A percentile compares a stretch with the other conserved stretches of the same genome.
Conservation (phyloP, 1,140 invertebrate species). For the Eueides isabella region DNA sequence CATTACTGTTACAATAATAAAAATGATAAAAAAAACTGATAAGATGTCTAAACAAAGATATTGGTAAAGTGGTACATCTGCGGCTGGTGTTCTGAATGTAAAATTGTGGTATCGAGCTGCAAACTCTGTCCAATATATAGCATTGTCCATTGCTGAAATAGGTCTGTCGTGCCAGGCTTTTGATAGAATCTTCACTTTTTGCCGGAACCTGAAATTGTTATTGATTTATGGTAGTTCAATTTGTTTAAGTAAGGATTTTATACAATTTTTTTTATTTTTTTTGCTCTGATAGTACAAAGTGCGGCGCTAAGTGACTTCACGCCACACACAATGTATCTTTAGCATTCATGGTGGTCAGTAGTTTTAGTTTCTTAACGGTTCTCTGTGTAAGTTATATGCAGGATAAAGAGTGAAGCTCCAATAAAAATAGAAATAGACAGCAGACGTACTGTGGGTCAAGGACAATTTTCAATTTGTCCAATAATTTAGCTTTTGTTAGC, state of each 20-base stretch:
- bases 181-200: constrained; percentile 79
- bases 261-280: too few species aligned
- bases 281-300: too few species aligned
- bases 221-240: too few species aligned
- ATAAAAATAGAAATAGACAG: too few species aligned
- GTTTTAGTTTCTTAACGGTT: too few species aligned
- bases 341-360: too few species aligned
- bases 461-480: constrained; percentile 80
- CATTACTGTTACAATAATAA: not conserved
- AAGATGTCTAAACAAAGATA: constrained; percentile 55
- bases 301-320: too few species aligned
- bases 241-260: too few species aligned
- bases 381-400: too few species aligned
- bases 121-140: constrained; percentile 83
- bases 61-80: constrained; percentile 56
- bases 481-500: constrained; percentile 83
- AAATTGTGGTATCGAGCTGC: constrained; percentile 76
- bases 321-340: too few species aligned
- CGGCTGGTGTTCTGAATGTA: constrained; percentile 61
- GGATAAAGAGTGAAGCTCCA: too few species aligned
- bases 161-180: constrained; percentile 82
- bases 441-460: constrained; percentile 66
- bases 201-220: constrained; percentile 62
- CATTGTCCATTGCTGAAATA: constrained; percentile 76
- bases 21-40: constrained; percentile 29